Percentiles rank a stretch among this genome's conserved stretches.
Conservation (phyloP, 2,113 vertebrate genomes). For the Rhinolophus sinicus region DNA sequence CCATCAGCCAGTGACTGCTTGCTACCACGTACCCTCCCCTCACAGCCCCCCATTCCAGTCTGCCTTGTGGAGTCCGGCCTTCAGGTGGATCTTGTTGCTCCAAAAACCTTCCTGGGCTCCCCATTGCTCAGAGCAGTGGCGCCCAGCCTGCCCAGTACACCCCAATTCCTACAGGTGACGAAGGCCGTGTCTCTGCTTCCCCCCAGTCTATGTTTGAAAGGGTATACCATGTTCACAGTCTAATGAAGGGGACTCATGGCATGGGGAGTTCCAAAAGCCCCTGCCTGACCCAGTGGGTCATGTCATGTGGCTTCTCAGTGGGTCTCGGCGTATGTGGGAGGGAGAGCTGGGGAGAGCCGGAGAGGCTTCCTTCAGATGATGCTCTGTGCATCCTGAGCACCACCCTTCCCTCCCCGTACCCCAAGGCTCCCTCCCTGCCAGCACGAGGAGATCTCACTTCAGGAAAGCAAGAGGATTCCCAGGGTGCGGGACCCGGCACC, state of each 20-base stretch:
- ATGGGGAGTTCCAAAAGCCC: neutral
- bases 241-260: neutral
- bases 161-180: neutral
- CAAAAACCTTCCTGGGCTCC: neutral
- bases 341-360: neutral
- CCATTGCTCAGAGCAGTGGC: neutral
- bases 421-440: neutral
- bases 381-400: no score
- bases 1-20: neutral
- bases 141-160: neutral
- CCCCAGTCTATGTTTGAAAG: neutral
- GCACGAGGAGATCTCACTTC: neutral
- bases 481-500: neutral
- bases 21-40: neutral
- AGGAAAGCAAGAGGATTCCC: no score
- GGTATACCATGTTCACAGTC: neutral
- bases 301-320: neutral
- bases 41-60: neutral
- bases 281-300: neutral
- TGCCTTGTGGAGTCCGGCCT: no score
- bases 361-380: neutral
- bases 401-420: neutral
- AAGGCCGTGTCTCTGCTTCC: accelerated
- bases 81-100: neutral
- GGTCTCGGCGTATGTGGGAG: neutral